phyloP scores from a whole-genome alignment of 2,113 vertebrate species.

The Neogale vison region DNA sequence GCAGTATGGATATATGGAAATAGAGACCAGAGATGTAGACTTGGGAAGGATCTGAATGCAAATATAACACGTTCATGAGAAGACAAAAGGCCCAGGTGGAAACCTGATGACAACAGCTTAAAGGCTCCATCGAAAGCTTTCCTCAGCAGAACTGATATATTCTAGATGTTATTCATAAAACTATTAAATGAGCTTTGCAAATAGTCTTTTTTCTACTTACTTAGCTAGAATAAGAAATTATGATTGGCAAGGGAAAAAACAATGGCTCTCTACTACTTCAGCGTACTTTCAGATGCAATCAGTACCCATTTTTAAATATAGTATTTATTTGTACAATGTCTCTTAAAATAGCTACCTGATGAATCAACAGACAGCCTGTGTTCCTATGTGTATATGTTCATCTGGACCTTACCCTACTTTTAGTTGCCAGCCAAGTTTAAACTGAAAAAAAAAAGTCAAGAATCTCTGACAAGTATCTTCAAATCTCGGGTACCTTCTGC shows the following conservation, averaged over 20 bases:
- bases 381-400: not conserved
- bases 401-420: conserved; percentile 49
- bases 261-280: not conserved
- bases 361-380: conserved; percentile 9
- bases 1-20: not conserved
- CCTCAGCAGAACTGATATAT: not conserved
- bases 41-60: not conserved
- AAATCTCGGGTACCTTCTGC: not conserved
- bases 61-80: not conserved
- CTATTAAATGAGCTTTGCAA: not conserved
- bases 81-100: not conserved
- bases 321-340: conserved; percentile 1
- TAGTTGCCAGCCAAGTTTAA: conserved; percentile 51
- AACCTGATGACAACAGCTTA: not conserved
- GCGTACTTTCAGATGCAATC: conserved; percentile 7
- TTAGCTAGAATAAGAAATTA: not conserved
- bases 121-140: not conserved
- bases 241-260: not conserved
- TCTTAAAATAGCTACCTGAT: conserved; percentile 53
- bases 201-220: not conserved
- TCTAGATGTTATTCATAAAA: not conserved
- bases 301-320: not conserved
- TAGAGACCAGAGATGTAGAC: not conserved
- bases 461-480: conserved; percentile 45
- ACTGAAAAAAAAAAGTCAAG: conserved; percentile 15